Evolutionary conservation across 2,113 vertebrate species (phyloP).

Genomic region (Notothenia coriiceps): DNA sequence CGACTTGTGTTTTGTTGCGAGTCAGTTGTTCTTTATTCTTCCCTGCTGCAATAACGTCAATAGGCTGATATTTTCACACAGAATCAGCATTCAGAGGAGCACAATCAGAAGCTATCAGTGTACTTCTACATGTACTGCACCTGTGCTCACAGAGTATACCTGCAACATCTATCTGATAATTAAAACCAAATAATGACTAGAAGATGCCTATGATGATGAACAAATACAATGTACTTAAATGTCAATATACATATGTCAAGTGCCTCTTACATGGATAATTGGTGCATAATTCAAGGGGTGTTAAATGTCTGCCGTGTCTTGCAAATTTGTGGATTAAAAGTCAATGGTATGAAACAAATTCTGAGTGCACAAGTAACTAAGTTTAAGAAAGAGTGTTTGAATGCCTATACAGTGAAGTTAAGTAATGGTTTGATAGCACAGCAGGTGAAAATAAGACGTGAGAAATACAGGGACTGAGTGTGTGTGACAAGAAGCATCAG

Average conservation of each 20-base stretch:
- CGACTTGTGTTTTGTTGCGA: constrained; percentile 41
- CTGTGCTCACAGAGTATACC: constrained; percentile 64
- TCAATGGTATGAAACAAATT: constrained; percentile 18
- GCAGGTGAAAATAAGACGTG: constrained; percentile 59
- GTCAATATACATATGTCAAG: constrained; percentile 72
- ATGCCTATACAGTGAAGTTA: constrained; percentile 50
- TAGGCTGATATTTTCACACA: constrained; percentile 47
- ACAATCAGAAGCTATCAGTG: constrained; percentile 69
- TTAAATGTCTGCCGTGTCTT: constrained; percentile 25
- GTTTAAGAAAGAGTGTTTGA: constrained; percentile 39
- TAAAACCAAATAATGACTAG: constrained; percentile 65
- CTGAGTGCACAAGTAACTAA: constrained; percentile 23
- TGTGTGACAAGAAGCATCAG: constrained; percentile 20
- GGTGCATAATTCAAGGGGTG: constrained; percentile 49
- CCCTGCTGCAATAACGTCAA: constrained; percentile 53
- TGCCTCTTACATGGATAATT: constrained; percentile 58
- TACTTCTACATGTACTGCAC: constrained; percentile 64
- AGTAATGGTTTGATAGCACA: constrained; percentile 31
- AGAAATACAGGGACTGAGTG: constrained; percentile 45
- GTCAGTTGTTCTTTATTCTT: constrained; percentile 31
- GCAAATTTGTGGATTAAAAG: constrained; percentile 31
- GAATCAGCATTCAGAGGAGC: constrained; percentile 67
- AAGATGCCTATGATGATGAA: constrained; percentile 60
- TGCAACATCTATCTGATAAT: constrained; percentile 74
- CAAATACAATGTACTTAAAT: constrained; percentile 69